A percentile compares a stretch with the other conserved stretches of the same genome.
phyloP scores from a whole-genome alignment of 2,113 vertebrate species.

The Cyanoderma ruficeps region DNA sequence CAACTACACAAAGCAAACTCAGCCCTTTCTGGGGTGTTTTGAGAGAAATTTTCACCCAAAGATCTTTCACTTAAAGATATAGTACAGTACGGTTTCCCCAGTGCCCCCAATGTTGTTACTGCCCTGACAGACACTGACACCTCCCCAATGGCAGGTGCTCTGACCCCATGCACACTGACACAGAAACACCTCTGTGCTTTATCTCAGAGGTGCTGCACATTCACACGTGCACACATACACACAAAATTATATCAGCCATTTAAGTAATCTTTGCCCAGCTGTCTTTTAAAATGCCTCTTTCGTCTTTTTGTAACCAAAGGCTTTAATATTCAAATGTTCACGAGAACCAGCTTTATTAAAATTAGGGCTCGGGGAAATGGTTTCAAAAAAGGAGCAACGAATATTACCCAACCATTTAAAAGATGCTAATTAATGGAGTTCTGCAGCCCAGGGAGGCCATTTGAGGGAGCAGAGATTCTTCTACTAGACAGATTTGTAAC shows the following conservation, averaged over 20 bases:
- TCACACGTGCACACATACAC: slow-evolving; percentile 2
- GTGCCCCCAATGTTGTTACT: not conserved
- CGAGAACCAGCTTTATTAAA: slow-evolving; percentile 79
- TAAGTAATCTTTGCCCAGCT: slow-evolving; percentile 56
- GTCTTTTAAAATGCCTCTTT: slow-evolving; percentile 72
- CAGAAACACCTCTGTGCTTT: slow-evolving; percentile 42
- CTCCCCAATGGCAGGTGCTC: not conserved
- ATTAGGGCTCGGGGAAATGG: slow-evolving; percentile 78
- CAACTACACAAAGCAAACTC: not conserved
- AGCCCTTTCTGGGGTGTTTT: slow-evolving; percentile 22
- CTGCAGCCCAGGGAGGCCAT: slow-evolving; percentile 73
- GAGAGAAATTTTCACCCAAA: slow-evolving; percentile 16
- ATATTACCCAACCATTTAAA: slow-evolving; percentile 80
- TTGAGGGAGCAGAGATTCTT: slow-evolving; percentile 56
- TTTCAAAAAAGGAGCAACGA: slow-evolving; percentile 67
- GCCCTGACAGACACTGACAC: not conserved
- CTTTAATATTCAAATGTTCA: slow-evolving; percentile 80
- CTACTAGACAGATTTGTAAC: slow-evolving; percentile 56
- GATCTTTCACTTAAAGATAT: not conserved
- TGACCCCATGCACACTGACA: not conserved
- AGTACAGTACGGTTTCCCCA: not conserved
- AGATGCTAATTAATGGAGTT: slow-evolving; percentile 83
- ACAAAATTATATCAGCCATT: slow-evolving; percentile 22
- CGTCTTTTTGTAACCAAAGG: slow-evolving; percentile 71
- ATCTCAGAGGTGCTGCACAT: slow-evolving; percentile 38